Conservation (phyloP, 2,113 vertebrate species). For the Tenrec ecaudatus region DNA sequence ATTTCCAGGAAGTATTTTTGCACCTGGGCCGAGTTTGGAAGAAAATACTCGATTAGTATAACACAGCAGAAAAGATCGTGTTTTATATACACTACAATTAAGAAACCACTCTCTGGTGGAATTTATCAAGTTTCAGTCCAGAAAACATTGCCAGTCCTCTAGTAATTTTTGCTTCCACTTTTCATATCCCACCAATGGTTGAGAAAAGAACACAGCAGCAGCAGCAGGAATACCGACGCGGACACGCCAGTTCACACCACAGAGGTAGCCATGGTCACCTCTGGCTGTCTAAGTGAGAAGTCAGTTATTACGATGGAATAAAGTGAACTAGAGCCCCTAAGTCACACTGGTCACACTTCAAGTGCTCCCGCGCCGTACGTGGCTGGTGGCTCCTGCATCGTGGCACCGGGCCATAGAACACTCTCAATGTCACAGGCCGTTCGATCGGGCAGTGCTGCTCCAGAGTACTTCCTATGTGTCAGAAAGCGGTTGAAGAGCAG, state of each 20-base stretch:
- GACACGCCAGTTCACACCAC: background rate
- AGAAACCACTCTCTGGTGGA: background rate
- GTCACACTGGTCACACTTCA: background rate
- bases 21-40: conserved; percentile 88
- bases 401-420: fast-evolving
- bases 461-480: background rate
- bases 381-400: no score
- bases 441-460: background rate
- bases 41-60: conserved; percentile 34
- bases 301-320: background rate
- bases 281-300: background rate
- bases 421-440: background rate
- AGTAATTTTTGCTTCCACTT: background rate
- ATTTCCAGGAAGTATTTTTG: conserved; percentile 97
- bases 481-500: background rate
- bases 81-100: background rate
- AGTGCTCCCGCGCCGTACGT: background rate
- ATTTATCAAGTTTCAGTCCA: background rate
- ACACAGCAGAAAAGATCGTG: background rate
- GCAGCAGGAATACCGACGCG: background rate
- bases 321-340: background rate
- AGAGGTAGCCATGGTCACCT: background rate
- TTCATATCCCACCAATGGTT: background rate
- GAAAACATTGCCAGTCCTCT: background rate
- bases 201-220: background rate